Percentiles rank a stretch among this genome's conserved stretches.
These are phyloP conservation scores for Pundamilia nyererei DNA, from an alignment of 2,113 vertebrate genomes.

Conservation along the genomic window DNA sequence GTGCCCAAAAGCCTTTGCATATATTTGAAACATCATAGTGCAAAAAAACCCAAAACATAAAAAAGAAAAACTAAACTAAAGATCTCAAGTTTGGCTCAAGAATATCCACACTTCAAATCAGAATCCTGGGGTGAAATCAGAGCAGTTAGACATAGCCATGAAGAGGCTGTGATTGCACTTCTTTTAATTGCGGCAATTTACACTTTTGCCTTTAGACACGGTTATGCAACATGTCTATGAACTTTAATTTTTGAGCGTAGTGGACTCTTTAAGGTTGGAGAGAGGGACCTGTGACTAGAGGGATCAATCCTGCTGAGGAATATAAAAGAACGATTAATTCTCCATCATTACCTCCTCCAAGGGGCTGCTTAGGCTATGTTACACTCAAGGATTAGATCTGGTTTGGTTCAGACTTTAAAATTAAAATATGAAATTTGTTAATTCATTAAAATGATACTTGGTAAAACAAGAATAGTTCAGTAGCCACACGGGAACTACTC, in stretches of 20 bases:
- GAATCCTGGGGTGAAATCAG: background rate
- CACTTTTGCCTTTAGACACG: background rate
- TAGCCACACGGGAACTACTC: background rate
- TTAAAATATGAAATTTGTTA: background rate
- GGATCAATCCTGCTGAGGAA: background rate
- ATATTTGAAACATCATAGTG: background rate
- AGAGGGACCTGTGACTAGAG: background rate
- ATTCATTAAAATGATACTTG: background rate
- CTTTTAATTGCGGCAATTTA: background rate
- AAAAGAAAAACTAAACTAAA: background rate
- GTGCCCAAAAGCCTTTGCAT: fast-evolving
- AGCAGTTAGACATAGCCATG: background rate
- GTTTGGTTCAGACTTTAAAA: background rate
- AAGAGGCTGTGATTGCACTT: background rate
- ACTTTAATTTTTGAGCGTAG: background rate
- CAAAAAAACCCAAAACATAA: background rate
- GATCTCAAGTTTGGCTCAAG: background rate
- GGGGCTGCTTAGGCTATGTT: background rate
- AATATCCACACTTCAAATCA: background rate
- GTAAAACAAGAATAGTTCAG: background rate
- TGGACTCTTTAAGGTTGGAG: background rate
- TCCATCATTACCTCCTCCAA: background rate
- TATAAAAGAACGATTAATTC: background rate
- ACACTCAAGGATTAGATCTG: background rate
- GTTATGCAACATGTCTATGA: background rate